These are phyloP conservation scores for Eulemur coronatus DNA, from an alignment of 2,797 vertebrate genomes.

Conservation along the genomic window DNA sequence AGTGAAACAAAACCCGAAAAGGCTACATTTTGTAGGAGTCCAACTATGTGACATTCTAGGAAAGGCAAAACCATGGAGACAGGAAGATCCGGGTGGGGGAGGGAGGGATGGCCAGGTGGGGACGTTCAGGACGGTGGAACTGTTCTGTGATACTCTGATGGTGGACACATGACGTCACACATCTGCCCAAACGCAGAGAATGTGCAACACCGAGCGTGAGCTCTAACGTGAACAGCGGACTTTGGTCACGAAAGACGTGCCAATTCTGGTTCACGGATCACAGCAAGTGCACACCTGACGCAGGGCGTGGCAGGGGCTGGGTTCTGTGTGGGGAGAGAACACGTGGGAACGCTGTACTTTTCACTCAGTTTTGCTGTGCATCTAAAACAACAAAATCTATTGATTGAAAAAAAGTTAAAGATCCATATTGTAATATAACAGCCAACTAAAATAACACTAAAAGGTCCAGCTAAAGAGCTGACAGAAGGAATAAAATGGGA, in stretches of 20 bases:
- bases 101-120: background rate
- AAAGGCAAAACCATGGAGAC: background rate
- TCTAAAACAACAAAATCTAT: background rate
- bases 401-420: background rate
- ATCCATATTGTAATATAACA: background rate
- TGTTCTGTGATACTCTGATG: rapidly evolving
- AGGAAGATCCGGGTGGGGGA: background rate
- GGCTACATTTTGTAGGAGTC: background rate
- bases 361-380: background rate
- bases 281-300: rapidly evolving
- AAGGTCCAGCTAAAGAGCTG: background rate
- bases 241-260: rapidly evolving
- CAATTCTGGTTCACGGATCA: rapidly evolving
- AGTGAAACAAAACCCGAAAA: background rate
- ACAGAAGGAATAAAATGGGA: background rate
- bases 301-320: background rate
- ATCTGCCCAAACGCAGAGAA: too few species aligned
- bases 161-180: rapidly evolving
- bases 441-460: background rate
- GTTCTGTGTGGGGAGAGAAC: rapidly evolving
- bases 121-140: background rate
- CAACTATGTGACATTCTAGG: background rate
- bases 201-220: rapidly evolving
- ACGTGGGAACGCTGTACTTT: rapidly evolving
- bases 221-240: background rate